These are phyloP conservation scores for Campylomormyrus numenius DNA, from an alignment of 2,113 vertebrate species.

Conservation along the genomic window DNA sequence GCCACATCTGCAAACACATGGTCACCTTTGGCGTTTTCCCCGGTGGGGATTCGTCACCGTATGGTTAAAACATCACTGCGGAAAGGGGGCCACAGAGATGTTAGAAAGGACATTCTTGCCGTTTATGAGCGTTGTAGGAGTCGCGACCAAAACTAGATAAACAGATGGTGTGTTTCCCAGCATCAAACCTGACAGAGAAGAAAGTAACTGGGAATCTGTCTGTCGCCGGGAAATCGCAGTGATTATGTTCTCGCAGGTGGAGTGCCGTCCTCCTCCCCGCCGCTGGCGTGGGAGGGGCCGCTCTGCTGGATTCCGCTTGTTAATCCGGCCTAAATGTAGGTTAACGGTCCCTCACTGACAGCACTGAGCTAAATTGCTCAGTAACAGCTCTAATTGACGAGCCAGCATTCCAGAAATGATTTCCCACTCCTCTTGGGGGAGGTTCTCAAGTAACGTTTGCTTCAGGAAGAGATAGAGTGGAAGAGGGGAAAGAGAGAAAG, in stretches of 20 bases:
- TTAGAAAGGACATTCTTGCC: neutral
- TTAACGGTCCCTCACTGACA: neutral
- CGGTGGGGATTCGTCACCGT: neutral
- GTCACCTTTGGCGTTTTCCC: no score
- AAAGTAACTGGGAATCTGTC: neutral
- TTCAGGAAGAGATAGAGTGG: neutral
- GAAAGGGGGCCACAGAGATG: neutral
- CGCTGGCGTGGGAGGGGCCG: neutral
- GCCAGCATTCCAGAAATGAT: neutral
- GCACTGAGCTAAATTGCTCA: neutral
- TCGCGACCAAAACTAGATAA: neutral
- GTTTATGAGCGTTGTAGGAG: no score
- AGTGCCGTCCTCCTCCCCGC: neutral
- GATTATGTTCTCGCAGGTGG: neutral
- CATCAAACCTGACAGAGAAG: neutral
- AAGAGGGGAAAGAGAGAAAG: neutral
- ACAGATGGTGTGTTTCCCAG: neutral
- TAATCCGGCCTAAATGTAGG: neutral
- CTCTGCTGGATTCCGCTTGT: neutral
- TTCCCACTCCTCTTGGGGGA: neutral
- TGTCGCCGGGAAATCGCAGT: neutral
- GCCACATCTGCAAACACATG: neutral
- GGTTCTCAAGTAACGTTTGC: neutral
- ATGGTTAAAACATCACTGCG: neutral
- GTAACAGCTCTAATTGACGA: slow-evolving; percentile 4